Evolutionary conservation across 2,888 invertebrate genomes (phyloP).

Genomic region (Frankliniella fusca): DNA sequence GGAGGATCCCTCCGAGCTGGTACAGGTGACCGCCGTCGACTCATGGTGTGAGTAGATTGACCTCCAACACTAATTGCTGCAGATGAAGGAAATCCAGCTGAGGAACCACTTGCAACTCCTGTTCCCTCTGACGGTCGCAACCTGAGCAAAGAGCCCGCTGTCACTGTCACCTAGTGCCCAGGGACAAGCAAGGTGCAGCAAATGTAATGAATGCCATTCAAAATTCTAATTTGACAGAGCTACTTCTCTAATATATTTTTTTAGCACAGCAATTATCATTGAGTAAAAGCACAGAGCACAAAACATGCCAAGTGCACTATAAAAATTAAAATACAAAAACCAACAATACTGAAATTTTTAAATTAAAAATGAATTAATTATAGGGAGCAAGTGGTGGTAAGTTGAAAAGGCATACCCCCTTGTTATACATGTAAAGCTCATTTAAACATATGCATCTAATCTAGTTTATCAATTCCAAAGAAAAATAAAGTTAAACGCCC

Average conservation of each 20-base stretch:
- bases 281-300: too few species aligned
- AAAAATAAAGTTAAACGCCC: background rate
- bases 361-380: too few species aligned
- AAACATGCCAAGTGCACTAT: background rate
- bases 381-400: too few species aligned
- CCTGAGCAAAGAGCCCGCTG: conserved; percentile 23
- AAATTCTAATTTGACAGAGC: too few species aligned
- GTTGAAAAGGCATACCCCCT: too few species aligned
- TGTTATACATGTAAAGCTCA: too few species aligned
- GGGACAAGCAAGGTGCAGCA: conserved; percentile 10
- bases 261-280: too few species aligned
- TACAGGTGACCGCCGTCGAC: conserved; percentile 37
- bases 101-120: background rate
- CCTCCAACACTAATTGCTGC: background rate
- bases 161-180: conserved; percentile 25
- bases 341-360: too few species aligned
- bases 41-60: conserved; percentile 35
- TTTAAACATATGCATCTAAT: background rate
- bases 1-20: conserved; percentile 35
- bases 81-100: background rate
- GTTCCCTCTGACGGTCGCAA: conserved; percentile 5
- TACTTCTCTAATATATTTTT: too few species aligned
- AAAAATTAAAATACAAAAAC: background rate
- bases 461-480: background rate
- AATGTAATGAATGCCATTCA: background rate